These are phyloP conservation scores for Paramormyrops kingsleyae DNA, from an alignment of 2,113 vertebrate species.

Conservation along the genomic window DNA sequence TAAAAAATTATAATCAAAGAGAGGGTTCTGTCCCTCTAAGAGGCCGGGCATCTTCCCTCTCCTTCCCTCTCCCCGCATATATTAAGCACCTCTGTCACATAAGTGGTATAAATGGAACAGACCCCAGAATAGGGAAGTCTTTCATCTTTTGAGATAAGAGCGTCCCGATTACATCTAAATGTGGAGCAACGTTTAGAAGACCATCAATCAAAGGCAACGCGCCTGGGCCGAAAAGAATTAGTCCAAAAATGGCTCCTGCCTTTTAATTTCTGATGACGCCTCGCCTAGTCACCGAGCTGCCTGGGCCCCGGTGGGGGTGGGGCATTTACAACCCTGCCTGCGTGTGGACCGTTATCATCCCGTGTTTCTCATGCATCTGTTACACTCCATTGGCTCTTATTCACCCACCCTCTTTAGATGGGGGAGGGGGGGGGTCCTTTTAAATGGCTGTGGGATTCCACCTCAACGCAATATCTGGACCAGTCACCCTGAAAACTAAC, in stretches of 20 bases:
- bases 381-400: conserved; percentile 52
- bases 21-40: background rate
- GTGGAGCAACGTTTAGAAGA: conserved; percentile 64
- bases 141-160: conserved; percentile 67
- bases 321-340: conserved; percentile 43
- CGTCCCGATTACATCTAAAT: conserved; percentile 70
- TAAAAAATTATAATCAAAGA: background rate
- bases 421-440: conserved; percentile 29
- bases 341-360: conserved; percentile 40
- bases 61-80: background rate
- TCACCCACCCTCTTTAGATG: conserved; percentile 46
- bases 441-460: conserved; percentile 44
- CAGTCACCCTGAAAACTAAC: conserved; percentile 50
- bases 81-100: conserved; percentile 47
- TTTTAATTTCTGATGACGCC: conserved; percentile 58
- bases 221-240: conserved; percentile 43
- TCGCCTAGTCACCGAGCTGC: conserved; percentile 49
- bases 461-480: conserved; percentile 39
- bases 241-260: conserved; percentile 48
- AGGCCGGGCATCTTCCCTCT: background rate
- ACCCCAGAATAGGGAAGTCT: conserved; percentile 65
- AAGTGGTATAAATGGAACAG: conserved; percentile 57
- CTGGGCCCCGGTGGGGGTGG: conserved; percentile 35
- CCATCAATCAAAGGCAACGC: conserved; percentile 59
- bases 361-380: conserved; percentile 50